Evolutionary conservation across 2,113 vertebrate species (phyloP), one percentile per base, ranked within the genome.

Genomic region (Orthonyx spaldingii): DNA sequence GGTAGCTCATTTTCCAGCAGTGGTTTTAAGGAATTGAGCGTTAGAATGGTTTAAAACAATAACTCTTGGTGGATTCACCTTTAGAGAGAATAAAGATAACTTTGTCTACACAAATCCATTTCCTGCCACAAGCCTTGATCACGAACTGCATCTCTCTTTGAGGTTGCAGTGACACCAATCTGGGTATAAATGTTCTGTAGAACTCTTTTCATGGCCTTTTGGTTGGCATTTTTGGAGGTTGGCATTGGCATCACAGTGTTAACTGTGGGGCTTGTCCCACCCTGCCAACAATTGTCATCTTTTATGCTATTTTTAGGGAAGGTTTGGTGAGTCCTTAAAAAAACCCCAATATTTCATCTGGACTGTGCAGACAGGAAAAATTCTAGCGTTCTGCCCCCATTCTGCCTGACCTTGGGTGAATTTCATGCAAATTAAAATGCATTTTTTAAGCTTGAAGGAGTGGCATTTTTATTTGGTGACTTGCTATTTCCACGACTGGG

Each of bases 91-190:
- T 66, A 84, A 69, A 87, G 76, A 39, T 70, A 92, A 57, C 49
- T 94, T 93, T 61, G 64, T 66, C 57, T 59, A 1, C 72, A 78
- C 37, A 3, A 52, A 35, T 63, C 46, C 11, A 0, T 78, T 96
- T 96, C 82, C 83, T 96, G 91, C 88, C 61, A 39, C 60, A 79
- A 33, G 32, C 70, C 89, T 93, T 55, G n/a, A 69, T 94, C 79
- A 53, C 71, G 46, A 69, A 26, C 33, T 91, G 72, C 70, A 33
- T 80, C 57, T 57, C 41, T 22, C 74, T 94, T 85, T 92, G 90
- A 90, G 85, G 81, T 70, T 61, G 41, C 19, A 9, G 77, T 86
- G 82, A 52, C 79, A 79, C 71, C 64, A 86, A 66, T 42, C 78
- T 92, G 87, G 83, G 35, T 66, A 6, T 13, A 39, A 23, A 23